phyloP scores from a whole-genome alignment of 2,888 invertebrate species.

The Cheilosia urbana region DNA sequence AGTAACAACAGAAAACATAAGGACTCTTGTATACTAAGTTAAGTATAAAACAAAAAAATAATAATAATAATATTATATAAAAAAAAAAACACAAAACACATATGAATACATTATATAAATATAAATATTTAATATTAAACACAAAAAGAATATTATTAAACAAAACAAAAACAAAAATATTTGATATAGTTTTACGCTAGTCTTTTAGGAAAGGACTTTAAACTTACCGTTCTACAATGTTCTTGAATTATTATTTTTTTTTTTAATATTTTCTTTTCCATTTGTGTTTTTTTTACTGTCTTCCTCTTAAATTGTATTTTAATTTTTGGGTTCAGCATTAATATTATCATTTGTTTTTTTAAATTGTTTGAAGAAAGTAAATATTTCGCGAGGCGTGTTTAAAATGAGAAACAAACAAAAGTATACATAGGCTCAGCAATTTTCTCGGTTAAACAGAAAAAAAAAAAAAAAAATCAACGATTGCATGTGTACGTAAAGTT shows the following conservation, averaged over 20 bases:
- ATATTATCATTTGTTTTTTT: conserved; percentile 37
- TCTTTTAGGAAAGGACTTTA: conserved; percentile 84
- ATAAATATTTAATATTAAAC: conserved; percentile 71
- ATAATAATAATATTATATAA: conserved; percentile 41
- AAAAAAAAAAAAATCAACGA: neutral
- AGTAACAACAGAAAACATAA: conserved; percentile 63
- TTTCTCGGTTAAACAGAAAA: conserved; percentile 44
- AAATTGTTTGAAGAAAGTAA: conserved; percentile 19
- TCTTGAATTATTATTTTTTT: conserved; percentile 62
- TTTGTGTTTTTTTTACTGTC: conserved; percentile 39
- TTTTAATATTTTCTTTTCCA: conserved; percentile 46
- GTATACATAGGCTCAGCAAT: conserved; percentile 35
- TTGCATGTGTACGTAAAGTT: conserved; percentile 58
- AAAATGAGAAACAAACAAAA: conserved; percentile 49
- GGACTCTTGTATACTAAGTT: conserved; percentile 74
- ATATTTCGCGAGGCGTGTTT: conserved; percentile 70
- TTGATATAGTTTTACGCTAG: conserved; percentile 78
- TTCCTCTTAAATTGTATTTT: conserved; percentile 22
- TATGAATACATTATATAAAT: conserved; percentile 72
- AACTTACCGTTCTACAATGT: conserved; percentile 79
- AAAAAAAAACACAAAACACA: conserved; percentile 57
- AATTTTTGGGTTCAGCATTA: conserved; percentile 25
- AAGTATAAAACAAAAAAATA: conserved; percentile 69
- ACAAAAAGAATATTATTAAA: conserved; percentile 57
- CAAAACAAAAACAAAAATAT: conserved; percentile 67